Evolutionary conservation across 2,113 vertebrate species (phyloP), one percentile per base, ranked within the genome.

Genomic region (Nothocercus julius): DNA sequence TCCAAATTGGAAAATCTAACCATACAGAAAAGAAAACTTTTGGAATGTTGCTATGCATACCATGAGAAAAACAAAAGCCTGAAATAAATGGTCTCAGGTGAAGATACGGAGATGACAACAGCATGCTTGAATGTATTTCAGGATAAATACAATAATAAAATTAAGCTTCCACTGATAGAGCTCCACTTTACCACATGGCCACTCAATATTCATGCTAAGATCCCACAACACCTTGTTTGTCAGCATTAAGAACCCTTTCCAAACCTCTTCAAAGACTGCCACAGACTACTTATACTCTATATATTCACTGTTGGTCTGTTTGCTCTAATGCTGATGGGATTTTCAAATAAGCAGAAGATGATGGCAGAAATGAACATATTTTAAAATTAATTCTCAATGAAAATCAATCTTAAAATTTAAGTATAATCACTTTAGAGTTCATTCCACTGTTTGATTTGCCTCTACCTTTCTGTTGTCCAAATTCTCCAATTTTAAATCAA

Each of bases 1-100:
- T 56, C 67, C 83, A 93, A 78, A 92, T 7, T 67, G 54, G 22
- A 91, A 91, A 96, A 81, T 56, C 25, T 79, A 91, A 84, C 40
- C 19, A 28, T 4, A 69, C 1, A 74, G 17, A 11, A 69, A 74
- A 44, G 18, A 87, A 68, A 87, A 79, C 44, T 49, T 62, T 24
- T 62, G 40, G 53, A 45, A 27, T 72, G 32, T 67, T 82, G 54
- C 19, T 45, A 68, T 87, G n/a, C 16, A 76, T 11, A 58, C 2
- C 3, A 40, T 8, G 10, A 47, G 64, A 54, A 81, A 70, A 69
- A 82, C 34, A 32, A 16, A 74, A 12, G 7, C 21, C 18, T 69
- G 82, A 79, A 81, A 61, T 5, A 45, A 79, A 22, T 3, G 36
- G 21, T 20, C 25, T 79, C 36, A 56, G 38, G 34, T 72, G 47